Base-by-base conservation (phyloP, 2,797 vertebrate genomes). In the Alcedo quadribrachys region DNA sequence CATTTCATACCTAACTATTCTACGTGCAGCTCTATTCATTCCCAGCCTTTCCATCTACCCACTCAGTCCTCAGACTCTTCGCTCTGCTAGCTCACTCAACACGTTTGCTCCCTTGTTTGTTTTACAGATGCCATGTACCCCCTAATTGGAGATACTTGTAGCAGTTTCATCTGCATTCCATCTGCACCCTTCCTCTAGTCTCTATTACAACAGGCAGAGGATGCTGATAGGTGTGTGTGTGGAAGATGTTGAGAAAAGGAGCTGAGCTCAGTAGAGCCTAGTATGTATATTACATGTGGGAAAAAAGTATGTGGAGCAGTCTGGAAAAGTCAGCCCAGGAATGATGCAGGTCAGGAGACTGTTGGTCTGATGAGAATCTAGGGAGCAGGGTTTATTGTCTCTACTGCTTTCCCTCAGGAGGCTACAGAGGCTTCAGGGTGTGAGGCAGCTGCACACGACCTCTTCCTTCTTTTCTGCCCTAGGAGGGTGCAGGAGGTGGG, bases 31-130 rank as follows among this genome's bases (percentile, higher is more conserved):
- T 92, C 71, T 96, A 28, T 95, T 95, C 81, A 90, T 85, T 92
- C 79, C 88, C 62, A 89, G 71, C 79, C 37, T 82, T 85, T 87
- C 66, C 43, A 19, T 87, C 89, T 80, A 66, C 94, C 93, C 84
- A 82, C 94, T 92, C 94, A 76, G 76, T 78, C 70, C 85, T 93
- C 81, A 76, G 75, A 45, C 68, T 89, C 79, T 57, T 95, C 81
- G 45, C 54, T 89, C 57, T 74, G 78, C 78, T 46, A 4, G 25
- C 85, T 94, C 62, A 1, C 67, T 94, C 79, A 79, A 42, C 63
- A 8, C 2, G 0, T 69, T 95, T 93, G 0, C 66, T 95, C 94
- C 93, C 89, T 90, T 95, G 65, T 87, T 95, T 90, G 61, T 65
- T 95, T 87, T 75, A 77, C 54, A 9, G 54, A 24, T 43, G 70